phyloP scores from a whole-genome alignment of 2,888 invertebrate genomes.

The Drosophila anceps region DNA sequence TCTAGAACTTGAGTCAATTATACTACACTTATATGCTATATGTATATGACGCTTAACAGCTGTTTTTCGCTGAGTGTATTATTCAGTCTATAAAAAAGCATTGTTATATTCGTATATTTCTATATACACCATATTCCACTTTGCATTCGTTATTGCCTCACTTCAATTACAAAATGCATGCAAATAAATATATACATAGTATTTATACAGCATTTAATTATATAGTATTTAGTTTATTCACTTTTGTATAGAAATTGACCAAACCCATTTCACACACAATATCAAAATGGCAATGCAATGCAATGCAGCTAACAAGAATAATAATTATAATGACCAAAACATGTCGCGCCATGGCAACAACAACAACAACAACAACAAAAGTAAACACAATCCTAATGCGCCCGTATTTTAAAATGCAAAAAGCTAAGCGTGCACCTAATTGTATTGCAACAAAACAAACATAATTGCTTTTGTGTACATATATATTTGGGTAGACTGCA shows the following conservation, averaged over 20 bases:
- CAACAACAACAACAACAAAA: constrained; percentile 41
- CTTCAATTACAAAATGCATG: background rate
- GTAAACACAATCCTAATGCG: constrained; percentile 28
- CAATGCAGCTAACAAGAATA: constrained; percentile 30
- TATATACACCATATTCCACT: background rate
- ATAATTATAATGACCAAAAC: constrained; percentile 73
- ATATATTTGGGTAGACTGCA: background rate
- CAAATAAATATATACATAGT: constrained; percentile 1
- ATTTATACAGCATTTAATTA: background rate
- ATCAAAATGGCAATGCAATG: constrained; percentile 57
- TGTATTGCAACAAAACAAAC: constrained; percentile 33
- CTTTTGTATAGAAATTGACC: constrained; percentile 14
- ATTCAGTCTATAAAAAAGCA: background rate
- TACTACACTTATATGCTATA: background rate
- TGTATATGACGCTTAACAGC: background rate
- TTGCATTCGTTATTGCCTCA: background rate
- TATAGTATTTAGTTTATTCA: constrained; percentile 5
- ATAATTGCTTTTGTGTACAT: background rate
- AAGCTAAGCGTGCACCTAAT: constrained; percentile 61
- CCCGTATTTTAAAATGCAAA: constrained; percentile 62
- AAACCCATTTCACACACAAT: constrained; percentile 25
- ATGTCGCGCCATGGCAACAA: constrained; percentile 63
- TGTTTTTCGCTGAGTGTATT: background rate
- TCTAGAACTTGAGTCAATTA: background rate
- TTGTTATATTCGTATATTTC: background rate